Evolutionary conservation across 2,888 invertebrate species (phyloP).

Genomic region (Platycheirus rosarum): DNA sequence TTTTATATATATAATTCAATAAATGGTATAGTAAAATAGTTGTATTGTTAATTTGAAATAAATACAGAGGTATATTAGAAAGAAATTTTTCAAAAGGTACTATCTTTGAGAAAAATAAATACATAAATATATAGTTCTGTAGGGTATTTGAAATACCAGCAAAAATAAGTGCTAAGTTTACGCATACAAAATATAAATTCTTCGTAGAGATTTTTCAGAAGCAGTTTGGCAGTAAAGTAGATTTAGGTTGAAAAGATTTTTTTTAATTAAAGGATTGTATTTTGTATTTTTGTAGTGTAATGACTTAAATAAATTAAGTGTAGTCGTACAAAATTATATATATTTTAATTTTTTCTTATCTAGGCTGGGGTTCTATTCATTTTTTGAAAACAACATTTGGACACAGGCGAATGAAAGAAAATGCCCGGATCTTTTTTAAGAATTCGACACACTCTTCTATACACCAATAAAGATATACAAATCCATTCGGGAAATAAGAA

Average conservation of each 20-base stretch:
- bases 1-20: constrained; percentile 5
- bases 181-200: constrained; percentile 13
- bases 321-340: no score
- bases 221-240: constrained; percentile 61
- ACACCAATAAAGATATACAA: no score
- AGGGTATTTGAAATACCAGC: constrained; percentile 25
- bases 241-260: neutral
- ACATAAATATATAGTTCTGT: constrained; percentile 44
- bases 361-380: no score
- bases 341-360: no score
- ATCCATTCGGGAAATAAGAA: no score
- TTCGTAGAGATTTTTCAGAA: constrained; percentile 11
- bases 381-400: no score
- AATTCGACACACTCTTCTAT: no score
- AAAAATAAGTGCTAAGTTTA: constrained; percentile 29
- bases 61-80: constrained; percentile 48
- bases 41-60: constrained; percentile 46
- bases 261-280: neutral
- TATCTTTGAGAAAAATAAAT: constrained; percentile 57
- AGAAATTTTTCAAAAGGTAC: constrained; percentile 66
- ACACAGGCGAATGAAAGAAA: no score
- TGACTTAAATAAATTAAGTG: no score
- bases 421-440: no score
- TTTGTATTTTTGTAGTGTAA: no score
- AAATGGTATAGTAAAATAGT: constrained; percentile 46